A percentile compares a stretch with the other conserved stretches of the same genome.
Conservation (phyloP, 2,888 invertebrate genomes). For the Ligdia adustata region DNA sequence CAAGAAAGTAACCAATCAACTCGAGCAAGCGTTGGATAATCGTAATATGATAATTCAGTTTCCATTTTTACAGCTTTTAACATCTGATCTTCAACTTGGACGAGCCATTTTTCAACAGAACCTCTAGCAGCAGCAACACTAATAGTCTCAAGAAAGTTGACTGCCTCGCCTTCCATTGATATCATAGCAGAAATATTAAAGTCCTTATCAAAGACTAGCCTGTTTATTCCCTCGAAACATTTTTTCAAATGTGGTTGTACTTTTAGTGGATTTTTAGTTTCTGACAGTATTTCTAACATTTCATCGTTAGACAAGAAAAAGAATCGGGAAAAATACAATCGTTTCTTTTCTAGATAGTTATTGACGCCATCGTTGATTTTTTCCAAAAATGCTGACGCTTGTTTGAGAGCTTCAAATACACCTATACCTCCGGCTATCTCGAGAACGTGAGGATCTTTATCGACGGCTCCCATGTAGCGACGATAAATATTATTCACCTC, state of each 20-base stretch:
- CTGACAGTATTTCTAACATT: slow-evolving; percentile 94
- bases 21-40: slow-evolving; percentile 84
- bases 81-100: slow-evolving; percentile 93
- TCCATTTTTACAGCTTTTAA: slow-evolving; percentile 88
- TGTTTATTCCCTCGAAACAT: slow-evolving; percentile 94
- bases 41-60: slow-evolving; percentile 86
- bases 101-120: slow-evolving; percentile 94
- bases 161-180: slow-evolving; percentile 90
- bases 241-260: slow-evolving; percentile 94
- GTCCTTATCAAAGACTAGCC: slow-evolving; percentile 88
- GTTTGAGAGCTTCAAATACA: slow-evolving; percentile 87
- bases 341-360: slow-evolving; percentile 92
- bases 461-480: slow-evolving; percentile 85
- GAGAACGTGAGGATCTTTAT: slow-evolving; percentile 86
- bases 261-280: slow-evolving; percentile 92
- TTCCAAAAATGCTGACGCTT: slow-evolving; percentile 88
- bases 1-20: slow-evolving; percentile 89
- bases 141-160: slow-evolving; percentile 85
- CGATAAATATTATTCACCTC: slow-evolving; percentile 89
- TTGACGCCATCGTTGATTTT: slow-evolving; percentile 93
- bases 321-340: slow-evolving; percentile 93
- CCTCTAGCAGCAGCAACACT: slow-evolving; percentile 90
- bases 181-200: slow-evolving; percentile 90
- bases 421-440: slow-evolving; percentile 87
- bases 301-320: slow-evolving; percentile 96